Percentiles rank a stretch among this genome's conserved stretches.
phyloP scores from a whole-genome alignment of 2,888 invertebrate species.

The Drosophila cognata region DNA sequence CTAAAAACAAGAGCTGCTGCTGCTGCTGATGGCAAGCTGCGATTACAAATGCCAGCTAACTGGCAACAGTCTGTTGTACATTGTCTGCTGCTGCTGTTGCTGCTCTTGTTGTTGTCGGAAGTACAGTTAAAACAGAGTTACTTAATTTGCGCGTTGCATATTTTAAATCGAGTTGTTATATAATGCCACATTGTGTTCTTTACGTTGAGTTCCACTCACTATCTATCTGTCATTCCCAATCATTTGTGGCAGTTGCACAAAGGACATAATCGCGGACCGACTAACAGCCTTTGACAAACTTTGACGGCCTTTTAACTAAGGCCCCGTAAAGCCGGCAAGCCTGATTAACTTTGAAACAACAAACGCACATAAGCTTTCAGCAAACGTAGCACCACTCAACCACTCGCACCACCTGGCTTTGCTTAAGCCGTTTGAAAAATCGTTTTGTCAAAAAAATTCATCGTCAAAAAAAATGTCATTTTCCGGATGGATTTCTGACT shows the following conservation, averaged over 20 bases:
- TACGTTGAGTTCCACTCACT: constrained; percentile 16
- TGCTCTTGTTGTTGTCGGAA: constrained; percentile 26
- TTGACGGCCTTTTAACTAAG: constrained; percentile 45
- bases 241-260: constrained; percentile 15
- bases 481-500: constrained; percentile 41
- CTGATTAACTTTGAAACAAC: constrained; percentile 39
- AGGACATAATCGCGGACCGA: not conserved
- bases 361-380: constrained; percentile 11
- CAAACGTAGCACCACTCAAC: constrained; percentile 1
- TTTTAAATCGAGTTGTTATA: constrained; percentile 26
- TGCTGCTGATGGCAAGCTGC: constrained; percentile 30
- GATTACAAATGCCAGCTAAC: constrained; percentile 30
- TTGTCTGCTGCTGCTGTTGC: constrained; percentile 7
- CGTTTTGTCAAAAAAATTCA: constrained; percentile 7
- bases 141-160: constrained; percentile 11
- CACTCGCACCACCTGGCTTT: not conserved
- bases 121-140: constrained; percentile 18
- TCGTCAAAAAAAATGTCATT: constrained; percentile 35
- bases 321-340: constrained; percentile 40
- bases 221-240: constrained; percentile 9
- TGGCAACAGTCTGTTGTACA: constrained; percentile 21
- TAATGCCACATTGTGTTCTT: constrained; percentile 39
- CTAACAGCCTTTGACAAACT: constrained; percentile 45
- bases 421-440: constrained; percentile 33
- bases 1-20: constrained; percentile 38